Base-by-base conservation (phyloP, 2,888 invertebrate species). In the Sinelater perroti region DNA sequence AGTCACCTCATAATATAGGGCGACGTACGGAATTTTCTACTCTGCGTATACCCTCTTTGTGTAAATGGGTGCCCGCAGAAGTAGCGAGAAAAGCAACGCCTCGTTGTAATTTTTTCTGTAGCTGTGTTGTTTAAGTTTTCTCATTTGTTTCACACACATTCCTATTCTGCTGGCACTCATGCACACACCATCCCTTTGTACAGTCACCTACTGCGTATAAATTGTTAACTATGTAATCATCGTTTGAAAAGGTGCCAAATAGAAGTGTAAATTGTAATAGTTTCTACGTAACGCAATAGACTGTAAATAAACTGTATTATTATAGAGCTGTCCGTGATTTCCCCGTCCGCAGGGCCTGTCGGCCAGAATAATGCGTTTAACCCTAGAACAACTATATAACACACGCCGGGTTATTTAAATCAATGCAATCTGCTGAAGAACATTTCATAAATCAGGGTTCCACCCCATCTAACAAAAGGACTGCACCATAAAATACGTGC, bases 401-500 rank as follows among this genome's bases (percentile, higher is more conserved):
- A 52, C 21, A 51, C 30, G 21, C 31, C 44, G 33, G 30, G 31
- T 52, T 52, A 52, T 52, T 52, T 42, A 52, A 52, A 52, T 52
- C 40, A 52, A 52, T 52, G 52, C 33, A 44, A 52, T 52, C 42
- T 52, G 30, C 42, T 52, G 52, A 52, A 52, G 52, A 53, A 35
- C 44, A 45, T 53, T 58, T 62, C 63, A 65, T 70, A 70, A 69
- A 70, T 70, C 66, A 67, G 56, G 63, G 67, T 69, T 68, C 67
- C 68, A 59, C 60, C 60, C 67, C 60, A 66, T 69, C 65, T 62
- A 66, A 70, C 70, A 69, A 70, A 70, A 69, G 66, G 63, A 67
- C 67, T 61, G 62, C 64, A 60, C 63, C 64, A 64, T 66, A 66
- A 68, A 69, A 68, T 67, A 63, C 63, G 56, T 56, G 63, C 60